Evolutionary conservation across 2,113 vertebrate species (phyloP).

Genomic region (Nansenia antarctica): DNA sequence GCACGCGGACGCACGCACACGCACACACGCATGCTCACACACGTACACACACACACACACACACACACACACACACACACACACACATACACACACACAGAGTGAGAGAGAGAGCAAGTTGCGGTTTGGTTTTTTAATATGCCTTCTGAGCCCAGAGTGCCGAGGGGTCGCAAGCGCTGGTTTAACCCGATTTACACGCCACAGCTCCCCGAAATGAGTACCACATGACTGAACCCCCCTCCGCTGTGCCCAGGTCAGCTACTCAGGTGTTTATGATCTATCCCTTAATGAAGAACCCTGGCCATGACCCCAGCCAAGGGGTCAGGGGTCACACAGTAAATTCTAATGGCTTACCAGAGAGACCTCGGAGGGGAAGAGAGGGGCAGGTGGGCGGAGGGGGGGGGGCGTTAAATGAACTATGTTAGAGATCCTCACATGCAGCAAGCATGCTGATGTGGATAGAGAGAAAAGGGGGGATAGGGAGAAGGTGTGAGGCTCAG

Average conservation of each 20-base stretch:
- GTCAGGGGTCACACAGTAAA: slow-evolving; percentile 66
- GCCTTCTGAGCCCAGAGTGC: slow-evolving; percentile 56
- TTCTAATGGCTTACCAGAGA: slow-evolving; percentile 62
- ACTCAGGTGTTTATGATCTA: slow-evolving; percentile 76
- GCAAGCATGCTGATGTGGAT: too few relatives aligned
- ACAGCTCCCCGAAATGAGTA: slow-evolving; percentile 63
- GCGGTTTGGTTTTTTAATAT: slow-evolving; percentile 71
- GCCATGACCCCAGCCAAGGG: slow-evolving; percentile 59
- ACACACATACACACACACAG: slow-evolving; percentile 29
- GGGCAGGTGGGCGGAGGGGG: neutral
- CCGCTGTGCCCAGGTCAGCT: slow-evolving; percentile 59
- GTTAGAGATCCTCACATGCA: too few relatives aligned
- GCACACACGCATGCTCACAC: too few relatives aligned
- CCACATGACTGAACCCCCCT: slow-evolving; percentile 60
- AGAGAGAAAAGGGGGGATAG: too few relatives aligned
- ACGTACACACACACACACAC: slow-evolving; percentile 12
- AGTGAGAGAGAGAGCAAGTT: too few relatives aligned
- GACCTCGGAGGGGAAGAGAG: slow-evolving; percentile 12
- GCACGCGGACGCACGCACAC: too few relatives aligned
- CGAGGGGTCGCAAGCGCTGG: slow-evolving; percentile 59
- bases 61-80: slow-evolving; percentile 18
- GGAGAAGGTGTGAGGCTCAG: too few relatives aligned
- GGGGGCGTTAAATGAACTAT: too few relatives aligned
- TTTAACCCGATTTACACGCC: slow-evolving; percentile 73
- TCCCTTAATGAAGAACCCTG: slow-evolving; percentile 66